These are phyloP conservation scores for Drosophila peninsularis DNA, from an alignment of 2,888 invertebrate genomes.

Conservation along the genomic window DNA sequence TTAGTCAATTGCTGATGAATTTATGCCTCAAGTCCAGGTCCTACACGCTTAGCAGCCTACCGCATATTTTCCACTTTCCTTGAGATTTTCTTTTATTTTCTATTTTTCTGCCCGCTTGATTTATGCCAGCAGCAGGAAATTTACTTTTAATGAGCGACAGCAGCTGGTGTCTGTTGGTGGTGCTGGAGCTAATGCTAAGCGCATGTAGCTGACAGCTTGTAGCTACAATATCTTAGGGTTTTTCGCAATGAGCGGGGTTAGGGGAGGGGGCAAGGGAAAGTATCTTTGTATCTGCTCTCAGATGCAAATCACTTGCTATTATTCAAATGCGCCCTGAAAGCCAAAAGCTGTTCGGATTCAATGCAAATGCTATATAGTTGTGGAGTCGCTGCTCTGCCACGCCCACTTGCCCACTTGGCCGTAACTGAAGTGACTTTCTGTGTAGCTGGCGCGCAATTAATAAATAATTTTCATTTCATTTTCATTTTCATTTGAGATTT, in stretches of 20 bases:
- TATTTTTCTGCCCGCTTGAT: slow-evolving; percentile 35
- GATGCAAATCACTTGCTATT: slow-evolving; percentile 61
- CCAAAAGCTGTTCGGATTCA: slow-evolving; percentile 43
- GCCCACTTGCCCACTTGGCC: background rate
- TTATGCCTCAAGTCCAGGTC: slow-evolving; percentile 7
- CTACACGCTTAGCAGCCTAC: slow-evolving; percentile 6
- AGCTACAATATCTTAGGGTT: slow-evolving; percentile 5
- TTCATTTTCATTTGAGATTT: slow-evolving; percentile 77
- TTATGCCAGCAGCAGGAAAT: slow-evolving; percentile 63
- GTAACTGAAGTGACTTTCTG: slow-evolving; percentile 38
- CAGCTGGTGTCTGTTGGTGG: slow-evolving; percentile 1
- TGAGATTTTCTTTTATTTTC: background rate
- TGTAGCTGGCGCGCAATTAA: slow-evolving; percentile 61
- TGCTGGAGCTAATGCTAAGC: slow-evolving; percentile 47
- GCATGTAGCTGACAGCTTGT: slow-evolving; percentile 55
- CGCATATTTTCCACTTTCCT: slow-evolving; percentile 15
- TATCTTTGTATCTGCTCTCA: slow-evolving; percentile 49
- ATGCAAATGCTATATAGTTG: slow-evolving; percentile 57
- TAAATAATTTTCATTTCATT: slow-evolving; percentile 79
- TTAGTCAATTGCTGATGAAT: slow-evolving; percentile 6
- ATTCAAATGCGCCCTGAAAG: slow-evolving; percentile 44
- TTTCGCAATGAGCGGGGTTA: background rate
- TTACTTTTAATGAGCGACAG: slow-evolving; percentile 63
- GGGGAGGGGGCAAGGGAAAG: background rate
- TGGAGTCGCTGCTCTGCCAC: slow-evolving; percentile 16